Evolutionary conservation across 2,888 invertebrate species (phyloP), one percentile per base, ranked within the genome.

Genomic region (Caenorhabditis imperialis): DNA sequence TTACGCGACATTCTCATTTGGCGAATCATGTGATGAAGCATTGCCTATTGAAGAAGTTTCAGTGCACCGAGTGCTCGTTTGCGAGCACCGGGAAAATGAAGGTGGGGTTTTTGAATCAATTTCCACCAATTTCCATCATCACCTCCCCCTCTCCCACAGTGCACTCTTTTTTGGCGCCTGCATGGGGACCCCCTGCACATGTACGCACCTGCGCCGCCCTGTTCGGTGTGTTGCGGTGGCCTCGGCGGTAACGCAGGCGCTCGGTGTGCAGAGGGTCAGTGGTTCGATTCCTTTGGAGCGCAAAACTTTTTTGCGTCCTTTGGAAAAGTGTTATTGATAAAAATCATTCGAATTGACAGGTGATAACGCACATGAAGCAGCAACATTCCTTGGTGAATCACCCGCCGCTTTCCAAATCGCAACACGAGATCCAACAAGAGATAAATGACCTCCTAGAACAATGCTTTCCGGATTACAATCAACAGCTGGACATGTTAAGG

Each of bases 11-110:
- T 16, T 76, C 80, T 35, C 76, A 81, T 40, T 48, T 85, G 38
- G 73, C 75, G 33, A 84, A 79, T 53, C 85, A 85, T 54, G 82
- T 84, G 14, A 67, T 75, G 7, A 79, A 81, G 7, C 85, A 85
- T 33, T 80, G 84, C 8, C 47, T 58, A 3, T 25, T 84, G 40
- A 85, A 85, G 54, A 83, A 82, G 65, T 85, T 78, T 51, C 70
- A 77, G 33, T 84, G 84, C 63, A 50, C 70, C n/a, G 67, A 85
- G 47, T 85, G 85, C 67, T 54, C 48, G 3, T 85, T 83, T 55
- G 73, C 63, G 22, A 84, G 83, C 61, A 84, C 84, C 63, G 83
- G 78, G 44, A 77, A 77, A 72, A 79, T 78, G 1, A 84, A 83
- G 71, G 84, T 69, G 6, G 30, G 48, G n/a, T n/a, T n/a, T n/a